Evolutionary conservation across 2,888 invertebrate species (phyloP).

Genomic region (Ophonus ardosiacus): DNA sequence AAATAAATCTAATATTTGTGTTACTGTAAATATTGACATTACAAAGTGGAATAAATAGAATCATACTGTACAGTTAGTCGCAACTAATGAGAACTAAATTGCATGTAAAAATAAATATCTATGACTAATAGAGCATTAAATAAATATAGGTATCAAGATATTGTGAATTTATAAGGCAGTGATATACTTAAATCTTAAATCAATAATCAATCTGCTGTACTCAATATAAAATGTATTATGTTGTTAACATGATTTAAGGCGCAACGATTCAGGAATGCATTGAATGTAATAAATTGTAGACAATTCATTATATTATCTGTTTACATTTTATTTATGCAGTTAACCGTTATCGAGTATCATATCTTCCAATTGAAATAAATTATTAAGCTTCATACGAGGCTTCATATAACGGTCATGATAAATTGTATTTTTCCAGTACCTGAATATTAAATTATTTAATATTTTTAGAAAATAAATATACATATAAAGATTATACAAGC

Average conservation of each 20-base stretch:
- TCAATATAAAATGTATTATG: too few species aligned
- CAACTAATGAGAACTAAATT: not conserved
- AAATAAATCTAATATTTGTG: too few species aligned
- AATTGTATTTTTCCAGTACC: not conserved
- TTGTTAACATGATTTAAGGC: not conserved
- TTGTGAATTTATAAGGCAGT: not conserved
- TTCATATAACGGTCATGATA: not conserved
- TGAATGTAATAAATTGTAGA: slow-evolving; percentile 15
- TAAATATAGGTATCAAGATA: too few species aligned
- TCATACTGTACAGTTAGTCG: too few species aligned
- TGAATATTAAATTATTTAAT: not conserved
- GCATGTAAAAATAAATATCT: not conserved
- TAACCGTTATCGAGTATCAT: slow-evolving; percentile 13
- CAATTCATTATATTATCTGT: slow-evolving; percentile 5
- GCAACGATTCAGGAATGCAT: not conserved
- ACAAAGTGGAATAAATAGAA: too few species aligned
- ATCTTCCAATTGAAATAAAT: slow-evolving; percentile 19
- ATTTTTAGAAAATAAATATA: not conserved
- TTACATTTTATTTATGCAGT: slow-evolving; percentile 18
- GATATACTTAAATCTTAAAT: too few species aligned
- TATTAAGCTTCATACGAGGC: not conserved
- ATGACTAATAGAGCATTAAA: too few species aligned
- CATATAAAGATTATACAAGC: too few species aligned
- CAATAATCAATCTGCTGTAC: too few species aligned
- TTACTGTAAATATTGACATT: too few species aligned